Conservation (phyloP, 1,140 invertebrate genomes). For the Whitmania pigra region DNA sequence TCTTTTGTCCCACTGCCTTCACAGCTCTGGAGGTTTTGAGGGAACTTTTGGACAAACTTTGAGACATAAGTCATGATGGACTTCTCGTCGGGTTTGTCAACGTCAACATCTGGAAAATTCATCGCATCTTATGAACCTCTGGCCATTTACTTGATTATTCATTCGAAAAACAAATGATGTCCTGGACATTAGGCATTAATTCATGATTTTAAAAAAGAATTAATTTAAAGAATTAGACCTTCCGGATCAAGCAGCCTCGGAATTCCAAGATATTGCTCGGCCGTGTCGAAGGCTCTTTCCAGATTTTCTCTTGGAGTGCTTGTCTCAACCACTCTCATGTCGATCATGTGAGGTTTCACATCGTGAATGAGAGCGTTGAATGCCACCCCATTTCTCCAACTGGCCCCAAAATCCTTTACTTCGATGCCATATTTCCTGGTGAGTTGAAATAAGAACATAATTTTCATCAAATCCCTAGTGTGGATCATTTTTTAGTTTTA, state of each 20-base stretch:
- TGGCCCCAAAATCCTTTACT: slow-evolving; percentile 85
- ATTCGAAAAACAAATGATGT: no score
- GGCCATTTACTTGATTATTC: background rate
- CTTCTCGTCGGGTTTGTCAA: slow-evolving; percentile 89
- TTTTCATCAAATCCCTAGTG: background rate
- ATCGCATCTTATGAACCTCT: background rate
- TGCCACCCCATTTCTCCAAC: slow-evolving; percentile 91
- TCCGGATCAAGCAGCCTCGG: slow-evolving; percentile 81
- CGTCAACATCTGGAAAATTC: slow-evolving; percentile 69
- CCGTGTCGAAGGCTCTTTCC: slow-evolving; percentile 83
- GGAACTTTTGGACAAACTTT: slow-evolving; percentile 88
- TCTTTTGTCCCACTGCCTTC: no score
- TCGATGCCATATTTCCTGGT: slow-evolving; percentile 68
- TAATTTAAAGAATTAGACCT: slow-evolving; percentile 34
- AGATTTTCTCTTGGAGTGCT: slow-evolving; percentile 63
- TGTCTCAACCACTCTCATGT: slow-evolving; percentile 47
- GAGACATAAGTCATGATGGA: slow-evolving; percentile 99
- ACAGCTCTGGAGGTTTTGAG: slow-evolving; percentile 27
- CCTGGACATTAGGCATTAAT: background rate
- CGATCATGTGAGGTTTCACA: slow-evolving; percentile 82
- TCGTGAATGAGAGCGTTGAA: slow-evolving; percentile 91
- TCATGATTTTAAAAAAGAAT: slow-evolving; percentile 6
- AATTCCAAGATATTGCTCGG: slow-evolving; percentile 80
- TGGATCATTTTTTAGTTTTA: background rate
- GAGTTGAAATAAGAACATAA: slow-evolving; percentile 21